phyloP scores from a whole-genome alignment of 2,888 invertebrate species.

The Slavum lentiscoides region DNA sequence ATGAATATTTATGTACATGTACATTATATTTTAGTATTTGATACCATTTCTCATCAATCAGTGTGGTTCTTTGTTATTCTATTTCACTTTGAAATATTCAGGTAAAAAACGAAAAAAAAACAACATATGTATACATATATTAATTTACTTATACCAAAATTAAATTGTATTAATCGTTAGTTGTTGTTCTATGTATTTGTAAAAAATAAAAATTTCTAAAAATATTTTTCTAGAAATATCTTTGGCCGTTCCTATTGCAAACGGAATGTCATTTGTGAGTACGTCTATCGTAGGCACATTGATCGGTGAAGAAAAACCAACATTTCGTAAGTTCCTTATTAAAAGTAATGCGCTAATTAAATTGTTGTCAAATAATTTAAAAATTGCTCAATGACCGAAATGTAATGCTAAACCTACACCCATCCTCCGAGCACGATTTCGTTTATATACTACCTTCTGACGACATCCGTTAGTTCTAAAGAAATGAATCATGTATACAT shows the following conservation, averaged over 20 bases:
- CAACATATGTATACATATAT: not conserved
- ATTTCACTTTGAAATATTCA: conserved; percentile 34
- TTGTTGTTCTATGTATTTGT: not conserved
- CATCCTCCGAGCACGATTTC: not conserved
- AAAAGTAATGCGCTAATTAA: not conserved
- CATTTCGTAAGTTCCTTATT: conserved; percentile 19
- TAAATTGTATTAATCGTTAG: not conserved
- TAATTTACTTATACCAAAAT: not conserved
- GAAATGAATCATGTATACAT: too few relatives aligned
- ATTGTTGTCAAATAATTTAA: not conserved
- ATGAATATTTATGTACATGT: not conserved
- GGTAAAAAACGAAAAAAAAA: conserved; percentile 20
- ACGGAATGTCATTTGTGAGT: conserved; percentile 41
- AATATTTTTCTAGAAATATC: conserved; percentile 42
- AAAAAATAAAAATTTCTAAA: not conserved
- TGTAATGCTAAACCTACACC: not conserved
- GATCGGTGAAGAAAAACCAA: conserved; percentile 44
- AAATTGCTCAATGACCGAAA: not conserved
- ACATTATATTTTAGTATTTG: conserved; percentile 36
- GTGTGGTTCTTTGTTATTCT: conserved; percentile 45
- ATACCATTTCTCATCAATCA: conserved; percentile 41
- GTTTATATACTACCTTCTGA: not conserved
- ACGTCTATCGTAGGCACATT: conserved; percentile 36
- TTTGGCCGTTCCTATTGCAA: conserved; percentile 45
- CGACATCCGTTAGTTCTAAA: not conserved